Base-by-base conservation (phyloP, 2,113 vertebrate genomes). In the Forbesichthys agassizii region DNA sequence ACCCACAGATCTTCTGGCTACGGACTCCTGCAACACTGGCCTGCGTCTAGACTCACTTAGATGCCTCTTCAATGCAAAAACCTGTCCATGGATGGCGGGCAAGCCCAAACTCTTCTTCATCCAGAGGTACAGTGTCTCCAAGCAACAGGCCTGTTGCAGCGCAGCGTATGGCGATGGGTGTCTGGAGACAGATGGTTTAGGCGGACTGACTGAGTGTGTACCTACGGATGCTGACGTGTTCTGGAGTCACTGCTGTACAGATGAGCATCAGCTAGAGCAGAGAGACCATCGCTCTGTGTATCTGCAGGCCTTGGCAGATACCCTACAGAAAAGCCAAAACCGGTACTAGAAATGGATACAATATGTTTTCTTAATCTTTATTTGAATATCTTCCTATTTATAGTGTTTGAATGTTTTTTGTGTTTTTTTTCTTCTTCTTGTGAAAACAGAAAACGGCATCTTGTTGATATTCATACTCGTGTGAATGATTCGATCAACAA, bases 71-170 rank as follows among this genome's bases (percentile, higher is more conserved):
- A 91, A 76, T 10, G 89, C 90, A 1, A 88, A 93, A 0, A 36
- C 3, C 0, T 99, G 96, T 69, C 93, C 92, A 6, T 79, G 64
- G 46, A 90, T 98, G 76, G 61, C 81, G 0, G 95, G 95, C 61
- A 98, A 99, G 77, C 97, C 97, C 0, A 98, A 98, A 63, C 91
- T 98, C 54, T 98, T 99, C 86, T 98, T 99, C 71, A 92, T 98
- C 85, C 96, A 98, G 88, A 94, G 80, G 70, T 99, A 98, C 33
- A 54, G 86, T 10, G 73, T 85, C 7, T 55, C 81, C 3, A 63
- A 68, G 60, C 57, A 68, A 54, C 1, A 71, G 36, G 9, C 54
- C 4, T 6, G 0, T 6, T 13, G 9, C 9, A 53, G 42, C 51
- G 33, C 1, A 9, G 4, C 14, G 0, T n/a, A 73, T 57, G 10